phyloP scores from a whole-genome alignment of 2,797 vertebrate species.

The Austrolebias charrua region DNA sequence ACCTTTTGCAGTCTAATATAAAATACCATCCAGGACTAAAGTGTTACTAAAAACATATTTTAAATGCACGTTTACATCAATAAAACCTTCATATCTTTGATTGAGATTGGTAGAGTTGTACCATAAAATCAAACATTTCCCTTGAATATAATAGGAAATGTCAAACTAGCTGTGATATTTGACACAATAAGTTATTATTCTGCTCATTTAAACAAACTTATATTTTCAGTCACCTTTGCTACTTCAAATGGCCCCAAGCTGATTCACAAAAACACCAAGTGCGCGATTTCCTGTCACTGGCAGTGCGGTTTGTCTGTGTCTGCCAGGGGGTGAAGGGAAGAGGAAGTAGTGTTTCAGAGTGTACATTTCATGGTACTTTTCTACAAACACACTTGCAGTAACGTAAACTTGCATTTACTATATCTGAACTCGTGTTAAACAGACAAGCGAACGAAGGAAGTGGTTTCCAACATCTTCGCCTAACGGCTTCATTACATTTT shows the following conservation, averaged over 20 bases:
- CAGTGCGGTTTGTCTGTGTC: slow-evolving; percentile 31
- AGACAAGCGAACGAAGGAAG: not conserved
- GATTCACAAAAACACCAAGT: slow-evolving; percentile 33
- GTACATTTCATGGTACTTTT: not conserved
- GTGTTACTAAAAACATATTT: not conserved
- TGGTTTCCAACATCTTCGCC: not conserved
- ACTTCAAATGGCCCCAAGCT: slow-evolving; percentile 1
- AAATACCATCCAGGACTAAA: not conserved
- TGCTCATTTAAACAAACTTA: not conserved
- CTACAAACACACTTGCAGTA: slow-evolving; percentile 1
- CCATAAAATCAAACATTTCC: too few species aligned
- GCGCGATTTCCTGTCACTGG: slow-evolving; percentile 36
- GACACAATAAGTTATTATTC: not conserved
- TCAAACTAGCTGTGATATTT: not conserved
- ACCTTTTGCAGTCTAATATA: not conserved
- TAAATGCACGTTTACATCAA: too few species aligned
- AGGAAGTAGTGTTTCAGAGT: slow-evolving; percentile 36
- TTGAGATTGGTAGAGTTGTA: too few species aligned
- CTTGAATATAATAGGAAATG: not conserved
- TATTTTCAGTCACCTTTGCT: too few species aligned
- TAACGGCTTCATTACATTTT: too few species aligned
- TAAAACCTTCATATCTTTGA: too few species aligned
- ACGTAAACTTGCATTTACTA: not conserved
- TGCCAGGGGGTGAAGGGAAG: slow-evolving; percentile 9
- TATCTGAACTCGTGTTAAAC: not conserved